phyloP scores from a whole-genome alignment of 2,113 vertebrate species.

The Larimichthys polyactis region DNA sequence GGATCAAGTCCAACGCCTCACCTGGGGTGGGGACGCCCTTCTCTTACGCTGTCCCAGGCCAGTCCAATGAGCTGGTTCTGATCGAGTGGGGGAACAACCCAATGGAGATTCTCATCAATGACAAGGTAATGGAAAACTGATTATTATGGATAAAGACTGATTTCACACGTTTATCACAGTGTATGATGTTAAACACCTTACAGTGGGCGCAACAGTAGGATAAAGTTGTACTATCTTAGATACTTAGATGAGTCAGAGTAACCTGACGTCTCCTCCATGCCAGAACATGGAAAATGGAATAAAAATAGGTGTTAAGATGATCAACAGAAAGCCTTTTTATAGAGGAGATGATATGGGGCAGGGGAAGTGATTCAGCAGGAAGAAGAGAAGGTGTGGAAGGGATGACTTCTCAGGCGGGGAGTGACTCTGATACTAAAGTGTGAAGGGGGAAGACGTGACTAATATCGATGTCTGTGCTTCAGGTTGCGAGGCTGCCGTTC shows the following conservation, averaged over 20 bases:
- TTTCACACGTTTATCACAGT: background rate
- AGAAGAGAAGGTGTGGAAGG: background rate
- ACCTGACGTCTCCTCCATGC: conserved; percentile 15
- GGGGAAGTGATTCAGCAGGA: conserved; percentile 42
- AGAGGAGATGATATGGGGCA: conserved; percentile 19
- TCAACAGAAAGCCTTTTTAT: conserved; percentile 26
- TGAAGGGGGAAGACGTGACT: fast-evolving
- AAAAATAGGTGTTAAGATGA: conserved; percentile 39
- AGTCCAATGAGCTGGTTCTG: conserved; percentile 96
- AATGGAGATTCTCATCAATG: conserved; percentile 98
- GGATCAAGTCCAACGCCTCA: conserved; percentile 95
- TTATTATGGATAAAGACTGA: background rate
- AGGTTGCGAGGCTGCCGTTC: conserved; percentile 97
- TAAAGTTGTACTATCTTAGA: background rate
- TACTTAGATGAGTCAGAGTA: conserved; percentile 10
- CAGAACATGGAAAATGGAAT: conserved; percentile 6
- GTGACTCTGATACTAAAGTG: conserved; percentile 13
- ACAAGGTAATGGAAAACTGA: conserved; percentile 87
- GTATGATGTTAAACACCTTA: background rate
- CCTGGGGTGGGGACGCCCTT: conserved; percentile 96
- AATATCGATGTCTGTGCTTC: conserved; percentile 8
- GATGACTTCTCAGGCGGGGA: background rate
- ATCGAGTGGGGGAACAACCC: conserved; percentile 98
- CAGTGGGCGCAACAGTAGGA: background rate
- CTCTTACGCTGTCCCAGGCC: conserved; percentile 94